These are phyloP conservation scores for Escarpia spicata DNA, from an alignment of 2,888 invertebrate genomes.

Conservation along the genomic window DNA sequence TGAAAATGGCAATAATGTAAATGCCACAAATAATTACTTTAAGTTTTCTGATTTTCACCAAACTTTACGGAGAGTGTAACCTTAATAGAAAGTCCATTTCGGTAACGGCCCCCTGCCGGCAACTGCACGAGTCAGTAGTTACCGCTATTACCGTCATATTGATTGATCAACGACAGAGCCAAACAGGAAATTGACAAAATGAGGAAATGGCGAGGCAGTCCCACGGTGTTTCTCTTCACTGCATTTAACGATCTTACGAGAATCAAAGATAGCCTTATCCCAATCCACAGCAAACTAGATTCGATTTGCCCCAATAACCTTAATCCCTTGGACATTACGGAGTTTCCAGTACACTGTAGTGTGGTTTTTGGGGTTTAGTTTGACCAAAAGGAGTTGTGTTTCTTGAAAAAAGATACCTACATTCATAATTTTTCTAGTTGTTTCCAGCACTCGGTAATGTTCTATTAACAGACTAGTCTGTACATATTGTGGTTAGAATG, in stretches of 20 bases:
- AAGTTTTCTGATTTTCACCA: neutral
- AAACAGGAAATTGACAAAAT: neutral
- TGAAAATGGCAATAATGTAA: neutral
- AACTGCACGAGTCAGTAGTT: neutral
- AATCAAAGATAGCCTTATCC: conserved; percentile 6
- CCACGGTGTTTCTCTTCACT: neutral
- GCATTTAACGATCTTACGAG: neutral
- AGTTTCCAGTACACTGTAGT: neutral
- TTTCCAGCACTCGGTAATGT: no score
- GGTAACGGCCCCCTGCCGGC: neutral
- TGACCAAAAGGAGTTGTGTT: neutral
- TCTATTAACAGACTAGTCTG: no score
- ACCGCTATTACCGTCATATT: neutral
- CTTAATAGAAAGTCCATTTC: neutral
- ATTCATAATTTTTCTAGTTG: no score
- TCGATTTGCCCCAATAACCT: conserved; percentile 12
- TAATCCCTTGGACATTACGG: neutral
- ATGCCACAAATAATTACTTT: neutral
- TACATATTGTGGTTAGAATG: no score
- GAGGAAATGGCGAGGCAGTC: neutral
- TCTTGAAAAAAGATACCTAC: no score
- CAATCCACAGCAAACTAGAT: neutral
- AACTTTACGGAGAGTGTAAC: neutral
- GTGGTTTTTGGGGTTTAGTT: neutral
- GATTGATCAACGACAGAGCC: neutral